Evolutionary conservation across 2,888 invertebrate genomes (phyloP).

Genomic region (Epiblema foenella): DNA sequence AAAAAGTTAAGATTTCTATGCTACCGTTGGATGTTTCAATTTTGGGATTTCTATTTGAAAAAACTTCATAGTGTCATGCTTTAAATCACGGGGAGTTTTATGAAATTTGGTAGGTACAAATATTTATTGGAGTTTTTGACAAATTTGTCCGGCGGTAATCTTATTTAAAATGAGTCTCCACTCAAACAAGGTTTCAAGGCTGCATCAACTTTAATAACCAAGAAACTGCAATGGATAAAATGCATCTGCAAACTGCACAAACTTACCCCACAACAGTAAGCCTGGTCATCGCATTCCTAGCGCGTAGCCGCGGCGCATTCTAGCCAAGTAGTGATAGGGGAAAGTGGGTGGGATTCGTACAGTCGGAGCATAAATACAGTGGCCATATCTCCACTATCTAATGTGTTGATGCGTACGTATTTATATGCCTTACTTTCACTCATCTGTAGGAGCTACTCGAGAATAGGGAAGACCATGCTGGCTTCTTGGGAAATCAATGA

Average conservation of each 20-base stretch:
- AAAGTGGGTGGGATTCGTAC: too few species aligned
- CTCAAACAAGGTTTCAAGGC: neutral
- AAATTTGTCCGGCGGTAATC: neutral
- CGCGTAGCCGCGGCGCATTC: conserved; percentile 22
- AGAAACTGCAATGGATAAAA: too few species aligned
- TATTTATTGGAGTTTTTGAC: neutral
- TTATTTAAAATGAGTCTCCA: neutral
- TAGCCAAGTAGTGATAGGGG: conserved; percentile 23
- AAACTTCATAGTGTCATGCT: too few species aligned
- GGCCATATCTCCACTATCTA: too few species aligned
- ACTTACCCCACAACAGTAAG: neutral
- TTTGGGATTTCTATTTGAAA: conserved; percentile 1
- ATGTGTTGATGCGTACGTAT: too few species aligned
- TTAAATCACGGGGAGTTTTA: too few species aligned
- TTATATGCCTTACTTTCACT: too few species aligned
- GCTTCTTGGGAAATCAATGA: too few species aligned
- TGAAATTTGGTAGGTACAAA: too few species aligned
- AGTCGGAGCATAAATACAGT: too few species aligned
- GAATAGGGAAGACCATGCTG: too few species aligned
- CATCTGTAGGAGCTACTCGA: too few species aligned
- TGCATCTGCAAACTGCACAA: conserved; percentile 5
- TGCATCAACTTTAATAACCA: neutral
- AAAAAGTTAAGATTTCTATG: conserved; percentile 31
- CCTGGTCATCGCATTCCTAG: conserved; percentile 11
- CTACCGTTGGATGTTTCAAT: conserved; percentile 31